Base-by-base conservation (phyloP, 2,113 vertebrate species). In the Telmatochromis bifrenatus region DNA sequence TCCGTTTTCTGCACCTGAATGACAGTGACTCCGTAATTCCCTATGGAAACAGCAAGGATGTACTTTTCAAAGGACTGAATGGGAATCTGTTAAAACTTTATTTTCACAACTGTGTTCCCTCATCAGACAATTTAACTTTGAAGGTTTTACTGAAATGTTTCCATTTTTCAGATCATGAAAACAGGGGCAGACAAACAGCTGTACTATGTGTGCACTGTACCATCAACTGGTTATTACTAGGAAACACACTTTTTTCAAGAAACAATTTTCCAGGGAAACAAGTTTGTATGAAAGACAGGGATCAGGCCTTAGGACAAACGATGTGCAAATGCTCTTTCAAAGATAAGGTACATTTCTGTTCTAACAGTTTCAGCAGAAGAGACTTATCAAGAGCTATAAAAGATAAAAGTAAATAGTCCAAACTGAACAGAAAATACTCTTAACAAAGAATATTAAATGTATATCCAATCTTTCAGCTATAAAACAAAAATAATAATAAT, bases 11-110 rank as follows among this genome's bases (percentile, higher is more conserved):
- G 54, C 26, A 60, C 26, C 26, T 60, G 56, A 0, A 17, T 31
- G 56, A 17, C 1, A 60, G 14, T 3, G 14, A 19, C 28, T 31
- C 28, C 0, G 0, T 60, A 17, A 17, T 60, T 33, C 3, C 56
- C 28, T 60, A 19, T 31, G 14, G 14, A 9, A 33, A 60, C 56
- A 33, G 15, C 2, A 60, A 60, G 28, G 28, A 19, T 33, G 15
- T 33, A 60, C 56, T 6, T 60, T 19, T 60, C 56, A 60, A 60
- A 33, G 56, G 14, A 33, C 56, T 60, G 56, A 3, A 60, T 31
- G 9, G 28, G 9, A 0, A 33, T 9, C 0, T 56, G 12, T 56
- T 8, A 56, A 8, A 33, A 60, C 0, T 19, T 60, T 60, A 31
- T 60, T 60, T 33, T 60, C 0, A 60, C 9, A 31, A 19, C 28